Conservation (phyloP, 2,113 vertebrate species). For the Microtus oregoni region DNA sequence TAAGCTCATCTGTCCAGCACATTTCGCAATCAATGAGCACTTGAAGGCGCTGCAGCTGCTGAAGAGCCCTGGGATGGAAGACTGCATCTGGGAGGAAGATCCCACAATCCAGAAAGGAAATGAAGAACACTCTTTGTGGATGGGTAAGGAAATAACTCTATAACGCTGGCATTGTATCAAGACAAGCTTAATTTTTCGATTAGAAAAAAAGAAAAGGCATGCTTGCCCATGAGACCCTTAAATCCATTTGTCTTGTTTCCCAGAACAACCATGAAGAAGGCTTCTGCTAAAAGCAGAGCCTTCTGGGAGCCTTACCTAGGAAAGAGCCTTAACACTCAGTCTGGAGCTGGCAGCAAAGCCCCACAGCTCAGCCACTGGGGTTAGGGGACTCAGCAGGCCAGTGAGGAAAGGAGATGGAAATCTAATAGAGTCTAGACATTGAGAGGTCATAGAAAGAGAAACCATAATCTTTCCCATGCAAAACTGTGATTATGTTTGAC, state of each 20-base stretch:
- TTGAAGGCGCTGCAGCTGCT: conserved; percentile 31
- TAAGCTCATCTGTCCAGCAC: not conserved
- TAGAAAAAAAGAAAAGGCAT: not conserved
- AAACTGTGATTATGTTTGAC: not conserved
- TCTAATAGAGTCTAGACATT: not conserved
- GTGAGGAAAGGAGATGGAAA: not conserved
- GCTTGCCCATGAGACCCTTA: not conserved
- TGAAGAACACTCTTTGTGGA: not conserved
- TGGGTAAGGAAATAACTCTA: not conserved
- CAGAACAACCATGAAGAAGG: not conserved
- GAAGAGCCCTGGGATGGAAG: not conserved
- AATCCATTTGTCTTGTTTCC: not conserved
- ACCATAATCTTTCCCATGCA: not conserved
- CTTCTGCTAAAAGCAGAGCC: not conserved
- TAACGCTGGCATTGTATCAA: not conserved
- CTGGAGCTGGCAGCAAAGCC: not conserved
- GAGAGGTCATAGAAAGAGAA: not conserved
- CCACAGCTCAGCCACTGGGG: not conserved
- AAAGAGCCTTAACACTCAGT: not conserved
- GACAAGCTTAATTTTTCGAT: not conserved
- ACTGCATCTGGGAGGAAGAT: not conserved
- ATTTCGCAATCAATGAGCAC: not conserved
- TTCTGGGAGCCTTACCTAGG: too few species aligned
- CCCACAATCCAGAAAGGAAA: not conserved
- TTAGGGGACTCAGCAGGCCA: not conserved